Base-by-base conservation (phyloP, 2,888 invertebrate species). In the Auanema freiburgensis region DNA sequence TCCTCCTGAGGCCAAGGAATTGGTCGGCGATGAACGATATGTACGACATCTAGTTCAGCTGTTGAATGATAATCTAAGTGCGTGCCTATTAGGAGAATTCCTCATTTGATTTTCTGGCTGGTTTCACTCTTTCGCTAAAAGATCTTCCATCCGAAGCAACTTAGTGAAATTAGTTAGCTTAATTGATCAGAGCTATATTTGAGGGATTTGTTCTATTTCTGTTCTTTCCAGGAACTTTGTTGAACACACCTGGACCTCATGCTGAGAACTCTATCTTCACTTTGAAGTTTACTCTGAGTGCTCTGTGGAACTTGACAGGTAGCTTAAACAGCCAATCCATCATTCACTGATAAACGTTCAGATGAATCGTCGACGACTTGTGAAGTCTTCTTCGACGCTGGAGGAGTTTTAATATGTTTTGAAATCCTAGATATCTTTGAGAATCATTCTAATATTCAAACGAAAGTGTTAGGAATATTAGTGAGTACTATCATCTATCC, bases 271-370 rank as follows among this genome's bases (percentile, higher is more conserved):
- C 68, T 21, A 90, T 90, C 79, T 89, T 90, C 66, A 90, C 90
- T 2, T 87, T 91, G 84, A 90, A 90, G 82, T 91, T 90, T 82
- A 90, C 90, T 0, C 85, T 91, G 52, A 90, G 90, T 79, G 90
- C 90, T 33, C 85, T 91, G 25, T 91, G 91, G 91, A 91, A 91
- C 84, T 85, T 91, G 53, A 91, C 90, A 52, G 88, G 88, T 87
- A 33, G 4, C 33, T 33, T n/a, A n/a, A n/a, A n/a, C n/a, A n/a
- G n/a, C n/a, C n/a, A n/a, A n/a, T n/a, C n/a, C n/a, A n/a, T n/a
- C n/a, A n/a, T n/a, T n/a, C n/a, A n/a, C n/a, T n/a, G n/a, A n/a
- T n/a, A n/a, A n/a, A n/a, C 23, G n/a, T 84, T 42, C 77, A 87
- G 91, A 91, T 83, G 91, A 91, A 83, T 90, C 90, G 70, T 88